Percentiles rank a stretch among this genome's conserved stretches.
Evolutionary conservation across 2,797 vertebrate genomes (phyloP).

Genomic region (Chanos chanos): DNA sequence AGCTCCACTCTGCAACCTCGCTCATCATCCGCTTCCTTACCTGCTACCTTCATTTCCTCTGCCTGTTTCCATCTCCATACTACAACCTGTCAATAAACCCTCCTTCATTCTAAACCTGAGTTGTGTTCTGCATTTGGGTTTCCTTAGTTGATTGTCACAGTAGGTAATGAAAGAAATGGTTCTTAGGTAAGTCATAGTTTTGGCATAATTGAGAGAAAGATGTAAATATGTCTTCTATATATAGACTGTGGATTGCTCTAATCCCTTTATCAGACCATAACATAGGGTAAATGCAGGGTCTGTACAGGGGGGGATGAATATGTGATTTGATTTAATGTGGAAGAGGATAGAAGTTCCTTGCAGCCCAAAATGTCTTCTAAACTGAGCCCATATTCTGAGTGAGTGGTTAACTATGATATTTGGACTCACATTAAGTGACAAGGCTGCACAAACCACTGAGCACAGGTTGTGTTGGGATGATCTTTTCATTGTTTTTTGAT

Average conservation of each 20-base stretch:
- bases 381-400: slow-evolving; percentile 4
- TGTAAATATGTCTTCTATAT: not conserved
- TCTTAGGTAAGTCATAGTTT: not conserved
- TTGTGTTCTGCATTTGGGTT: too few relatives aligned
- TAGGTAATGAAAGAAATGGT: not conserved
- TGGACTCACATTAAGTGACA: not conserved
- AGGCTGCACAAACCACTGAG: slow-evolving; percentile 19
- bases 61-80: too few relatives aligned
- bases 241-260: not conserved
- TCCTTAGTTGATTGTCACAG: too few relatives aligned
- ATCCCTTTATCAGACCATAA: not conserved
- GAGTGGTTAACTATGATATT: slow-evolving; percentile 16
- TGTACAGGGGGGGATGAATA: not conserved
- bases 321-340: slow-evolving; percentile 1
- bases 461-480: not conserved
- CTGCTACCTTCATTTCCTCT: too few relatives aligned
- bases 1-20: too few relatives aligned
- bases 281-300: not conserved
- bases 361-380: slow-evolving; percentile 7
- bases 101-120: too few relatives aligned
- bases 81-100: too few relatives aligned
- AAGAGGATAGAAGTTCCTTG: not conserved
- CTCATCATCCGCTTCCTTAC: too few relatives aligned
- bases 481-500: too few relatives aligned
- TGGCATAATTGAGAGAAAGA: not conserved